Base-by-base conservation (phyloP, 2,888 invertebrate genomes). In the Andrena bicolor region DNA sequence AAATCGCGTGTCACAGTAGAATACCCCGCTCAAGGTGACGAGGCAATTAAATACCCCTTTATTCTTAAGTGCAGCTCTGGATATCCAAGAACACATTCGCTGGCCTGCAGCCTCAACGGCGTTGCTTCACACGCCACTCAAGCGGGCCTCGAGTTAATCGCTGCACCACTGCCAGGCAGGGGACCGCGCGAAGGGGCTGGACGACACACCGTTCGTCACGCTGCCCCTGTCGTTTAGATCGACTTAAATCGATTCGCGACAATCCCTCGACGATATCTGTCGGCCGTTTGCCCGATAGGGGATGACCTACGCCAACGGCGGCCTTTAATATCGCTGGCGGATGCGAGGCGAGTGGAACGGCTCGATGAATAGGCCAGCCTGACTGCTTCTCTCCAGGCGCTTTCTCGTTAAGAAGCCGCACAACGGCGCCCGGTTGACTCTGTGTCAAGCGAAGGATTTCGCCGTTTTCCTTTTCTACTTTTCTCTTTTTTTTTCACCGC, bases 381-480 rank as follows among this genome's bases (percentile, higher is more conserved):
- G 41, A 10, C 58, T 58, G 58, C 30, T 65, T 49, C 73, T 83
- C 68, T 72, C 60, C 41, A 41, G 71, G 64, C 66, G 76, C 26
- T 85, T 85, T 82, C 86, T 87, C 86, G 82, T 87, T 87, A 87
- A 82, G 82, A 76, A 80, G 49, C 69, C 76, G 64, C 63, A 66
- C 65, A 72, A 69, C 75, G 72, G 61, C 60, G 49, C 63, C 48
- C 49, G 58, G 76, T 81, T 74, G 79, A 78, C 80, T 82, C 76
- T 61, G 69, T 65, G 68, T 76, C 76, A 66, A 85, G 49, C 66
- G 76, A 77, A 61, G 65, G 53, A 74, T 71, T 63, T 51, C 69
- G 53, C 26, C 58, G 51, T 70, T 30, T 58, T 68, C 41, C 61
- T 63, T 70, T 65, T 32, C 16, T 35, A 1, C 13, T 16, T 71